These are phyloP conservation scores for Drosophila lini DNA, from an alignment of 1,140 invertebrate genomes.

Conservation along the genomic window DNA sequence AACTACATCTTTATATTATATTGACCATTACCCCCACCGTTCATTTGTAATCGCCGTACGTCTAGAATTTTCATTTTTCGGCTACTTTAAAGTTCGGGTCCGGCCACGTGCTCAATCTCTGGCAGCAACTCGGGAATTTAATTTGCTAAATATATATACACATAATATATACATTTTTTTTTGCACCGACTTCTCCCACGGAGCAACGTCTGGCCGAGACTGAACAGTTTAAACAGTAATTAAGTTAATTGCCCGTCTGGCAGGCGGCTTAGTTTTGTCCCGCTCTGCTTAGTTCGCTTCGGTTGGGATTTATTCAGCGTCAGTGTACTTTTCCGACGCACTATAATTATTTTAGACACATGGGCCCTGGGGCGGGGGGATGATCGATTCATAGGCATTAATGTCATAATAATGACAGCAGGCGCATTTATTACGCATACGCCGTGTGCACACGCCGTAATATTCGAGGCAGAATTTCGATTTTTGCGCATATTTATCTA, in stretches of 20 bases:
- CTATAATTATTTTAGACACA: slow-evolving; percentile 34
- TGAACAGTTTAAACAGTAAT: slow-evolving; percentile 59
- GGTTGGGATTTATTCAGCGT: not conserved
- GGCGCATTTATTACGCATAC: slow-evolving; percentile 74
- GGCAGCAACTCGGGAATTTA: slow-evolving; percentile 35
- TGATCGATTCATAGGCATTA: slow-evolving; percentile 71
- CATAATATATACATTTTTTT: slow-evolving; percentile 8
- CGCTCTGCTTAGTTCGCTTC: slow-evolving; percentile 1
- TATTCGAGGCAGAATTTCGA: slow-evolving; percentile 43
- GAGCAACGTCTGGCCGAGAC: not conserved
- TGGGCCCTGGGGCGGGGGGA: not conserved
- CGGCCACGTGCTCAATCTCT: slow-evolving; percentile 46
- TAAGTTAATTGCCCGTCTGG: slow-evolving; percentile 62
- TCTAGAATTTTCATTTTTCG: slow-evolving; percentile 28
- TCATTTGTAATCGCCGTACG: not conserved
- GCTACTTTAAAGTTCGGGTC: slow-evolving; percentile 6
- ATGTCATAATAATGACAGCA: slow-evolving; percentile 69
- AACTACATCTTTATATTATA: too few species aligned
- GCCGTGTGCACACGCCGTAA: slow-evolving; percentile 62
- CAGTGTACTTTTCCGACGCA: slow-evolving; percentile 5
- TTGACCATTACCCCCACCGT: not conserved
- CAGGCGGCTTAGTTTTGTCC: slow-evolving; percentile 19
- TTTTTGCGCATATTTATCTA: slow-evolving; percentile 66
- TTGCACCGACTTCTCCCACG: not conserved
- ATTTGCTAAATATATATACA: slow-evolving; percentile 53